Evolutionary conservation across 2,113 vertebrate genomes (phyloP), one percentile per base, ranked within the genome.

Genomic region (Tringa solitaria): DNA sequence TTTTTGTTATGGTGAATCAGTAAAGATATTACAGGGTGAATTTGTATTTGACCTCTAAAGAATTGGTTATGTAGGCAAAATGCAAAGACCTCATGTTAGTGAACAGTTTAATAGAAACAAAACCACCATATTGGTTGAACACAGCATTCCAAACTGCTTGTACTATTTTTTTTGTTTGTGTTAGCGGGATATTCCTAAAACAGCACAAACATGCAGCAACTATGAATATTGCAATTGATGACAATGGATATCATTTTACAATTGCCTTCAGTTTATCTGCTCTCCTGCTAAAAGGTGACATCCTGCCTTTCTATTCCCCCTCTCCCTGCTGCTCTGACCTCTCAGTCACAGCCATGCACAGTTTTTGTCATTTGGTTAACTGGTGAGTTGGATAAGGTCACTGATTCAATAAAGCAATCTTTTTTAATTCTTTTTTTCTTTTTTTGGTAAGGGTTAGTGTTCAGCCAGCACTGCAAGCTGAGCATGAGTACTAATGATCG

Each of bases 41-140:
- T 92, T 90, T 93, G n/a, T 43, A 84, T 86, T 79, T 93, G 90
- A 87, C 85, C 75, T 73, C 67, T 87, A 75, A 95, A 89, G 54
- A 92, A 92, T 3, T 10, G 37, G 41, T n/a, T 73, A 46, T 26
- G 28, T 23, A 74, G 63, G 59, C 77, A 82, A 93, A 93, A 94
- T 33, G 8, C 33, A 72, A 76, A 72, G 41, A 39, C 8, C 39
- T 79, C 21, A 37, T 4, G 35, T 53, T 18, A 79, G 21, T n/a
- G 35, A 89, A 63, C 23, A 35, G 4, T 57, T 79, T 32, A 87
- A 69, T 73, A 46, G 30, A 78, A 87, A 67, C 22, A 63, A 61
- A 2, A 5, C 30, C 30, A 33, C 12, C 32, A 10, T 74, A 48
- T 0, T 76, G 33, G 30, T 18, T 57, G 63, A 84, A 65, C 15